phyloP scores from a whole-genome alignment of 23 tunicate species.

The Ciona savignyi region DNA sequence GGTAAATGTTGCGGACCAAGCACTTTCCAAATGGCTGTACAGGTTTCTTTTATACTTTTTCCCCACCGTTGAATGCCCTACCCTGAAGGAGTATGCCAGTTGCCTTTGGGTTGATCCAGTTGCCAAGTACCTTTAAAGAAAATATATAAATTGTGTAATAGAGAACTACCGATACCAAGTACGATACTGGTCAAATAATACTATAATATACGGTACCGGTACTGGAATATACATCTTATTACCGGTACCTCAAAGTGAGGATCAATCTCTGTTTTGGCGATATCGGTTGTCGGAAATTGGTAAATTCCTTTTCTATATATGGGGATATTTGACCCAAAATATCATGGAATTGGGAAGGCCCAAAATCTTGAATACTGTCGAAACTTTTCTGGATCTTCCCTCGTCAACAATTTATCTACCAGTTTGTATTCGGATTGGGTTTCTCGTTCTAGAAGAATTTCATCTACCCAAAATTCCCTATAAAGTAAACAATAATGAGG shows the following conservation, averaged over 20 bases:
- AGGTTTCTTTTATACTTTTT: too few species aligned
- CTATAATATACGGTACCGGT: too few species aligned
- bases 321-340: too few species aligned
- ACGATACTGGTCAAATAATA: too few species aligned
- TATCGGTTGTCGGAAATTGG: slow-evolving; percentile 10
- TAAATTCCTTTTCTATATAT: slow-evolving; percentile 5
- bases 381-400: slow-evolving; percentile 2
- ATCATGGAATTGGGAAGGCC: neutral
- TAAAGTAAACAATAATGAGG: too few species aligned
- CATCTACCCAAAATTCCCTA: slow-evolving; percentile 3
- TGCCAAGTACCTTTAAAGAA: slow-evolving; percentile 22
- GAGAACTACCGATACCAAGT: too few species aligned
- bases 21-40: slow-evolving; percentile 18
- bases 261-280: slow-evolving; percentile 1
- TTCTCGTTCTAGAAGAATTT: neutral
- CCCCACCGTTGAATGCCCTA: too few species aligned
- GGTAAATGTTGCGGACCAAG: slow-evolving; percentile 19
- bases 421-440: neutral
- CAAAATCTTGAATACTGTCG: neutral
- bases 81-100: slow-evolving; percentile 23
- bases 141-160: too few species aligned
- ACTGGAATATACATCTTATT: too few species aligned
- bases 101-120: slow-evolving; percentile 29
- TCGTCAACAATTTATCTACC: slow-evolving; percentile 5
- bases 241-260: neutral